A percentile compares a stretch with the other conserved stretches of the same genome.
phyloP scores from a whole-genome alignment of 2,888 invertebrate genomes.

The Temnothorax rugatulus region DNA sequence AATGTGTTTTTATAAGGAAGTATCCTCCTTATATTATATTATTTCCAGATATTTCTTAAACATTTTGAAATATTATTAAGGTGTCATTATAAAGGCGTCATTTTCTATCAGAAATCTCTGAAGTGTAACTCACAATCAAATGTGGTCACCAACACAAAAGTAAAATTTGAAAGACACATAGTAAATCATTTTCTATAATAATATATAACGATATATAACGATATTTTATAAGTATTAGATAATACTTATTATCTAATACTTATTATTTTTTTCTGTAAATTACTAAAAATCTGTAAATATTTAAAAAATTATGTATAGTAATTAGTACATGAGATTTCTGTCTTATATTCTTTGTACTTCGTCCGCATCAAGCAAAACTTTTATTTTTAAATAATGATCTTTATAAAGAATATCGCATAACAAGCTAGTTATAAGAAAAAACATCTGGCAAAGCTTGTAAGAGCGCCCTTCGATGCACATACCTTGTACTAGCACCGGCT shows the following conservation, averaged over 20 bases:
- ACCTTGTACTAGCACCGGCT: background rate
- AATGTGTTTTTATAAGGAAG: background rate
- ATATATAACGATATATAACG: too few relatives aligned
- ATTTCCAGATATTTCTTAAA: background rate
- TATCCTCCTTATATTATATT: background rate
- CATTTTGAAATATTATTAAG: background rate
- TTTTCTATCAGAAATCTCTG: slow-evolving; percentile 1
- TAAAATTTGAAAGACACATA: background rate
- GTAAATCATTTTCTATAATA: background rate
- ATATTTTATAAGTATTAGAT: background rate
- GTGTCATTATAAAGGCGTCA: background rate
- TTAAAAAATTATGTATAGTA: background rate
- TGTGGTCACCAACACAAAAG: background rate
- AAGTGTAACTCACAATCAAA: background rate
- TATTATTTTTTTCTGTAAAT: background rate
- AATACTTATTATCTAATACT: background rate
- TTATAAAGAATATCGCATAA: background rate
- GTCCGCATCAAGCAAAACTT: background rate
- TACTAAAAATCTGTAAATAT: background rate
- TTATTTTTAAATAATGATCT: background rate
- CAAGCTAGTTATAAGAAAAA: background rate
- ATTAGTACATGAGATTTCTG: background rate
- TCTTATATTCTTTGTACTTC: background rate
- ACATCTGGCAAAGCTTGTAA: background rate
- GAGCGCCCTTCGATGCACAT: slow-evolving; percentile 45